Evolutionary conservation across 2,113 vertebrate species (phyloP).

Genomic region (Alosa alosa): DNA sequence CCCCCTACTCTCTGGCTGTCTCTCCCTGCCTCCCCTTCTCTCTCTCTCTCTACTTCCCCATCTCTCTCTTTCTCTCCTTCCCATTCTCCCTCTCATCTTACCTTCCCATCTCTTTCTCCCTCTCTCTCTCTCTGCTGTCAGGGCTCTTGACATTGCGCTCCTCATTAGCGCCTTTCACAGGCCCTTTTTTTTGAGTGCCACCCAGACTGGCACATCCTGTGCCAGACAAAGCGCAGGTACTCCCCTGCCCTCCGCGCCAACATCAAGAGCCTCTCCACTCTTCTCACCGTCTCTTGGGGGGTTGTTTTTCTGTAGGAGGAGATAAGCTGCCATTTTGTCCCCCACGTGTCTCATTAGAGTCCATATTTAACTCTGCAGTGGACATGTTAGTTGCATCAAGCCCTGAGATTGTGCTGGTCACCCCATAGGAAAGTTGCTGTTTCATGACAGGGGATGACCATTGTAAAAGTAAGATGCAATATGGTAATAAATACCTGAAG

Average conservation of each 20-base stretch:
- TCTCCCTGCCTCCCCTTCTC: background rate
- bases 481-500: background rate
- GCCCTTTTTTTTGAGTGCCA: background rate
- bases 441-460: background rate
- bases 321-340: background rate
- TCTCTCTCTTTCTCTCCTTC: background rate
- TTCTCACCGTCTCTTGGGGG: background rate
- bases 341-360: background rate
- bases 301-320: background rate
- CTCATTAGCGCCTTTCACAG: slow-evolving; percentile 1
- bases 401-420: background rate
- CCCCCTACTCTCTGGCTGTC: background rate
- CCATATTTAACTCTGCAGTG: background rate
- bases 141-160: slow-evolving; percentile 9
- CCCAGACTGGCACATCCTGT: background rate
- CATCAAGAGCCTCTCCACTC: background rate
- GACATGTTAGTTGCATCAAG: background rate
- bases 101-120: no score
- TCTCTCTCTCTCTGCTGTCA: background rate
- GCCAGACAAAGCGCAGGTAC: background rate
- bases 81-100: background rate
- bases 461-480: background rate
- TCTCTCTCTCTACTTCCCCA: background rate
- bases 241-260: background rate
- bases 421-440: background rate